Base-by-base conservation (phyloP, 2,113 vertebrate genomes). In the pig (Sus scrofa) region DNA sequence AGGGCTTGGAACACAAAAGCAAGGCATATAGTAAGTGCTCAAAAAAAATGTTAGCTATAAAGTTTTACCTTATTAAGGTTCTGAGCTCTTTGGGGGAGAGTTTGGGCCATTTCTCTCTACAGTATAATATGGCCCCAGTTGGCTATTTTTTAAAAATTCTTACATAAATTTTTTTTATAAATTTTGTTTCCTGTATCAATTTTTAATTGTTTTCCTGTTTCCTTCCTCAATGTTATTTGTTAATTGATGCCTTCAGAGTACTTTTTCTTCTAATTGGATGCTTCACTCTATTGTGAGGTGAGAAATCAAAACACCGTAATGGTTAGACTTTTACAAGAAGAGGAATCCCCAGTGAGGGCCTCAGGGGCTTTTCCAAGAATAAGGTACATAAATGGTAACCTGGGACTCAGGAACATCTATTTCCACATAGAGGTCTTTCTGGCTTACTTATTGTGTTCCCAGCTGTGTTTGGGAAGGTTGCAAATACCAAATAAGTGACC, bases 401-500 rank as follows among this genome's bases (percentile, higher is more conserved):
- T 0, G 9, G 44, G 50, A 44, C 44, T 27, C 27, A 65, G 37
- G 11, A 32, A 73, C 77, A 63, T 60, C 63, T 56, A 60, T 63
- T 68, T 97, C 82, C 16, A 75, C 63, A 50, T 37, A 37, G 19
- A 58, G 34, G 81, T 77, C 37, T 92, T 92, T 90, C 84, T 92
- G 71, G 74, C 34, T 96, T 83, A 54, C 63, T 95, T 84, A 95
- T 2, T 89, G 73, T 78, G 9, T 91, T 79, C 86, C 86, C 93
- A 84, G 50, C 27, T 89, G 24, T 56, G 75, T 94, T 93, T 91
- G 70, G 68, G 82, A 75, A 97, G 91, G 58, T 32, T 94, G 63
- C 74, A 95, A 96, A 93, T 83, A 93, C 86, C 95, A 91, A 91
- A 58, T 88, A 89, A 93, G 86, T 95, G 78, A 96, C 89, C 86